Conservation (phyloP, 2,888 invertebrate genomes). For the Peribatodes rhomboidaria region DNA sequence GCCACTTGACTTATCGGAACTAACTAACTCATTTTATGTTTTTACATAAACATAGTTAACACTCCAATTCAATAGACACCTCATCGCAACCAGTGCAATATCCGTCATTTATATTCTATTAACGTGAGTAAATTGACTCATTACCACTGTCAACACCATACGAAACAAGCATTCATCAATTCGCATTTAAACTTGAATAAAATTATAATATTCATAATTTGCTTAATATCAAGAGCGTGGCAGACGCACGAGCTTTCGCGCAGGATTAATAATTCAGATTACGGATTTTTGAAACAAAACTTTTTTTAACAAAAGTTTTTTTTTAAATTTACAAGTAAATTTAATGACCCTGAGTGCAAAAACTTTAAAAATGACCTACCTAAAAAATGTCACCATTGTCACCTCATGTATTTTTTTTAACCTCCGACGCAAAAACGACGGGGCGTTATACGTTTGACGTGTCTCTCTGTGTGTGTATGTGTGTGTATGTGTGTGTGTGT, state of each 20-base stretch:
- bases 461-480: too few species aligned
- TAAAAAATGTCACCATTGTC: too few species aligned
- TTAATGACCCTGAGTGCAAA: too few species aligned
- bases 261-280: slow-evolving; percentile 19
- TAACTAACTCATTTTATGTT: too few species aligned
- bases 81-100: slow-evolving; percentile 15
- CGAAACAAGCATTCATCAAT: slow-evolving; percentile 72
- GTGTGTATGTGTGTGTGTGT: too few species aligned
- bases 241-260: slow-evolving; percentile 17
- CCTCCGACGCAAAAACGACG: too few species aligned
- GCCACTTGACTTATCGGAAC: too few species aligned
- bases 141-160: slow-evolving; percentile 59
- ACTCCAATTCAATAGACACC: slow-evolving; percentile 14
- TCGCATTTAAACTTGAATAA: slow-evolving; percentile 68
- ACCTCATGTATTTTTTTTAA: too few species aligned
- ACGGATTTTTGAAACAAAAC: not conserved
- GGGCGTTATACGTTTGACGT: too few species aligned
- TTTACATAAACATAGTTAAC: not conserved
- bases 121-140: slow-evolving; percentile 51
- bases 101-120: slow-evolving; percentile 31
- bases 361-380: too few species aligned
- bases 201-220: slow-evolving; percentile 81
- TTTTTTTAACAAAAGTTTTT: not conserved
- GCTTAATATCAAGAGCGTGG: not conserved
- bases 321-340: too few species aligned